phyloP scores from a whole-genome alignment of 2,113 vertebrate genomes.

The Petromus typicus region DNA sequence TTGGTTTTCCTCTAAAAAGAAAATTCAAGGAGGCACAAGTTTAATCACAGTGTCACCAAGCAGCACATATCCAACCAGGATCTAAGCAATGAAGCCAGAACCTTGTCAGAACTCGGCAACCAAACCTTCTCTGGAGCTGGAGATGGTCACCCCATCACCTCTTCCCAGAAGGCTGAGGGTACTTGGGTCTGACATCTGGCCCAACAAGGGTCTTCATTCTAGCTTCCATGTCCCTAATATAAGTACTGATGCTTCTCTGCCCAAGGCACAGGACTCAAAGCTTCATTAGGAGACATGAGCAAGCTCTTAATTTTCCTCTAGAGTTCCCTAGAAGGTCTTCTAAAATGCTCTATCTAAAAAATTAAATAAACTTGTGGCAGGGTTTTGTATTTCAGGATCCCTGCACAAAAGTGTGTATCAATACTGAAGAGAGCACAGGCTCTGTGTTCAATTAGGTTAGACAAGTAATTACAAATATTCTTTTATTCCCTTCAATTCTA shows the following conservation, averaged over 20 bases:
- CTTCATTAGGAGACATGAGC: background rate
- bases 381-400: background rate
- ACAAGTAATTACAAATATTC: background rate
- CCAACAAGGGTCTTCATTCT: background rate
- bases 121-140: background rate
- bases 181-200: background rate
- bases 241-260: background rate
- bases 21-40: slow-evolving; percentile 14
- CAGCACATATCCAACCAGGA: background rate
- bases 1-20: background rate
- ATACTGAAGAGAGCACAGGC: background rate
- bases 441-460: background rate
- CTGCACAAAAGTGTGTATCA: background rate
- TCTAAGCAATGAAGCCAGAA: background rate
- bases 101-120: background rate
- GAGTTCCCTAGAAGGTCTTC: background rate
- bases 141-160: background rate
- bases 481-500: background rate
- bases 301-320: background rate
- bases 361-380: background rate
- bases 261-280: background rate
- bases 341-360: background rate
- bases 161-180: background rate
- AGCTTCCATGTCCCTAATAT: background rate
- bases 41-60: background rate